Evolutionary conservation across 92 coral and sea anemone species (phyloP).

Genomic region (Actinostola sp.): DNA sequence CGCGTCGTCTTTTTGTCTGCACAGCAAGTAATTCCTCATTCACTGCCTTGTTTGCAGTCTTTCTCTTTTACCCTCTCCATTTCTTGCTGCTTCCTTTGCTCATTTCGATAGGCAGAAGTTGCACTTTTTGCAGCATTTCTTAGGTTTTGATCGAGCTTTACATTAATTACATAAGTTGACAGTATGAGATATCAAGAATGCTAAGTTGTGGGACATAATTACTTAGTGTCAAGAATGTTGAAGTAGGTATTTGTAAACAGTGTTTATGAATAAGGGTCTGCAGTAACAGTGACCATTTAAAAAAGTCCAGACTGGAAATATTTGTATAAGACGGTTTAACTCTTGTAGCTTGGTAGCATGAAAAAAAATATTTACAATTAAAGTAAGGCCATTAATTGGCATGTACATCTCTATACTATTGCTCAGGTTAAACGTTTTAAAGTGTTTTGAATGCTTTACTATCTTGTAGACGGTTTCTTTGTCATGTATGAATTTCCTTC

Average conservation of each 20-base stretch:
- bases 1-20: constrained; percentile 47
- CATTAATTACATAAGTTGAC: constrained; percentile 55
- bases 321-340: too few relatives aligned
- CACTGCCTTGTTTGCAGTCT: constrained; percentile 50
- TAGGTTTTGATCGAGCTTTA: constrained; percentile 64
- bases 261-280: too few relatives aligned
- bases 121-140: constrained; percentile 71
- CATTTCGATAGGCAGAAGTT: constrained; percentile 49
- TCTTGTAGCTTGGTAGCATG: too few relatives aligned
- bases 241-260: too few relatives aligned
- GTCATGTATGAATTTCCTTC: neutral
- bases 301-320: too few relatives aligned
- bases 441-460: constrained; percentile 1
- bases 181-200: too few relatives aligned
- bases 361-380: too few relatives aligned
- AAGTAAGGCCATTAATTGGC: constrained; percentile 15
- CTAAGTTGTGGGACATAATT: too few relatives aligned
- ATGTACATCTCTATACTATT: constrained; percentile 8
- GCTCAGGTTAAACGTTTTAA: neutral
- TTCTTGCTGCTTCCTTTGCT: constrained; percentile 56
- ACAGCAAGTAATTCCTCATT: constrained; percentile 56
- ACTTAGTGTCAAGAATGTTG: too few relatives aligned
- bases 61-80: constrained; percentile 46
- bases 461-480: neutral
- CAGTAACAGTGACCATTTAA: too few relatives aligned